Evolutionary conservation across 1,140 invertebrate species (phyloP).

Genomic region (Antheraea pernyi): DNA sequence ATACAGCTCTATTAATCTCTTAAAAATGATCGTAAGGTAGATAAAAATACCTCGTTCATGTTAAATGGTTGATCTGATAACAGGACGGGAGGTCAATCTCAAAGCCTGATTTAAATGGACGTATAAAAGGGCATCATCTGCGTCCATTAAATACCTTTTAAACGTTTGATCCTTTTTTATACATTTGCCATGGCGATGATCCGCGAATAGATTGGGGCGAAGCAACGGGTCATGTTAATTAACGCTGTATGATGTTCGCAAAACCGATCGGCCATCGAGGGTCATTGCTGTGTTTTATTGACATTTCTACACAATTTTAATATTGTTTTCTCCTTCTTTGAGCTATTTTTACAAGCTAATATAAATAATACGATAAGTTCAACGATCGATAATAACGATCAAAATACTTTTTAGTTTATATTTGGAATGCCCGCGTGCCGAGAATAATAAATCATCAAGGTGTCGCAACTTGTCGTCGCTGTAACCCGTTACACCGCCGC

Average conservation of each 20-base stretch:
- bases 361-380: background rate
- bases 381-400: background rate
- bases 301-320: constrained; percentile 10
- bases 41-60: constrained; percentile 50
- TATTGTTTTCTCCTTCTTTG: background rate
- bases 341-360: background rate
- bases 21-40: constrained; percentile 57
- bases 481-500: constrained; percentile 55
- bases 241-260: constrained; percentile 35
- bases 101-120: constrained; percentile 72
- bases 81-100: constrained; percentile 61
- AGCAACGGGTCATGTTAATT: constrained; percentile 55
- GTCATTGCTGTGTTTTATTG: constrained; percentile 9
- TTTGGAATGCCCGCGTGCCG: constrained; percentile 26
- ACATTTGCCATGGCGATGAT: constrained; percentile 64
- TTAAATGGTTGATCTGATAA: constrained; percentile 50
- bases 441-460: constrained; percentile 58
- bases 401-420: constrained; percentile 47
- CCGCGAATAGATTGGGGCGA: constrained; percentile 52
- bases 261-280: background rate
- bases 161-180: constrained; percentile 78
- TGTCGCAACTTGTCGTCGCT: constrained; percentile 50
- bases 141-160: constrained; percentile 78
- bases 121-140: constrained; percentile 70
- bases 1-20: constrained; percentile 34